Evolutionary conservation across 2,888 invertebrate genomes (phyloP), one percentile per base, ranked within the genome.

Genomic region (Herminia tarsipennalis): DNA sequence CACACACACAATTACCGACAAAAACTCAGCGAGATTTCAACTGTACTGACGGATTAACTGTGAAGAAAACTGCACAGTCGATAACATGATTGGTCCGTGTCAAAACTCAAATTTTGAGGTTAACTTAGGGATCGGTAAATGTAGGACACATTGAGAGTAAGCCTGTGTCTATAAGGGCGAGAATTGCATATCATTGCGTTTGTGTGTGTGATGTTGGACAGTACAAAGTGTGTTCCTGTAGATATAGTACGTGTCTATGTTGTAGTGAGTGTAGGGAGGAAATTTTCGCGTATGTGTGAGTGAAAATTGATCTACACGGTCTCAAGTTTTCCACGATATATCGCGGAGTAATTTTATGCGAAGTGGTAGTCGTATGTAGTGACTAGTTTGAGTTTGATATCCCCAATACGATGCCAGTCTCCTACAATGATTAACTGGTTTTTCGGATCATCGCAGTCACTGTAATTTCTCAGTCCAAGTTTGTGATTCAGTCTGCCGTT

Each of bases 91-190:
- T 71, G 68, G 48, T 80, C 62, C 66, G 54, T 62, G 66, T 70
- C 66, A 73, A 76, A 83, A 76, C 81, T 80, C 66, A 56, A 76
- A 78, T 82, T 90, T 91, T 87, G 81, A 90, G 90, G 90, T 91
- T 91, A 90, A 83, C 77, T 81, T 75, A 62, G 73, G 76, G 80
- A 83, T 83, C 81, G 81, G 80, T 78, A 76, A 84, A 87, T 84
- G 87, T 86, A 85, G 86, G 87, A 73, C 85, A 81, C 79, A 76
- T 78, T 80, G 79, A 75, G 70, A 76, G 74, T 67, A 70, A 73
- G 74, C 66, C 66, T 58, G 49, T 62, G 55, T 58, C 63, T 24
- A 38, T 86, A 88, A 73, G 78, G 88, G 77, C 73, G 72, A 86
- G 54, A 80, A 72, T 90, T 63, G 83, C 77, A 58, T 68, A 73